Evolutionary conservation across 2,797 vertebrate genomes (phyloP).

Genomic region (Dendrocincla tyrannina): DNA sequence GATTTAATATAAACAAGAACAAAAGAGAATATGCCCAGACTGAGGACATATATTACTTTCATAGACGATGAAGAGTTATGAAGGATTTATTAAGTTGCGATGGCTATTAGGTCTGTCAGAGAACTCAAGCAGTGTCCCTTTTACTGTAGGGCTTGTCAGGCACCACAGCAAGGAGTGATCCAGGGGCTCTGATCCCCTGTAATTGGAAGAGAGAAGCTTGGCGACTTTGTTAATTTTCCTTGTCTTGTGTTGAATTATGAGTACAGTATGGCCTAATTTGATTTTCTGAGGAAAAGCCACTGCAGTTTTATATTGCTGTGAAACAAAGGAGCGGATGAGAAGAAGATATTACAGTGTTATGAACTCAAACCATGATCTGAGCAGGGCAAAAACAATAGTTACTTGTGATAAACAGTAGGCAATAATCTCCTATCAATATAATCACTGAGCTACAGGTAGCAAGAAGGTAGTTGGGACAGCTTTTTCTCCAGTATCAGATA

Average conservation of each 20-base stretch:
- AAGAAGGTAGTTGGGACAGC: not conserved
- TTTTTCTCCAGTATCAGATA: not conserved
- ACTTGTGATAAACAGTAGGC: not conserved
- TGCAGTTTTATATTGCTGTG: not conserved
- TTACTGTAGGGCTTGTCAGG: not conserved
- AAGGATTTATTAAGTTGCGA: not conserved
- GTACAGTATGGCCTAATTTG: not conserved
- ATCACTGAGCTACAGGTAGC: not conserved
- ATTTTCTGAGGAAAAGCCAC: not conserved
- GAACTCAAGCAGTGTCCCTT: not conserved
- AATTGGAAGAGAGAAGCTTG: not conserved
- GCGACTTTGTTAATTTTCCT: not conserved
- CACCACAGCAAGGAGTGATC: not conserved
- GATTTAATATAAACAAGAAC: not conserved
- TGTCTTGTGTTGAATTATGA: not conserved
- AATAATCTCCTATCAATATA: not conserved
- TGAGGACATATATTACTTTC: not conserved
- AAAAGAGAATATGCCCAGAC: not conserved
- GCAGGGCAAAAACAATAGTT: not conserved
- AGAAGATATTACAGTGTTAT: not conserved
- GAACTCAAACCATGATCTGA: not conserved
- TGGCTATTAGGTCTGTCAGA: not conserved
- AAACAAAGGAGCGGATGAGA: not conserved
- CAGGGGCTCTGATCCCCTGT: not conserved
- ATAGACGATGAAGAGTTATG: not conserved